These are phyloP conservation scores for Erebia palarica DNA, from an alignment of 2,888 invertebrate species.

Conservation along the genomic window DNA sequence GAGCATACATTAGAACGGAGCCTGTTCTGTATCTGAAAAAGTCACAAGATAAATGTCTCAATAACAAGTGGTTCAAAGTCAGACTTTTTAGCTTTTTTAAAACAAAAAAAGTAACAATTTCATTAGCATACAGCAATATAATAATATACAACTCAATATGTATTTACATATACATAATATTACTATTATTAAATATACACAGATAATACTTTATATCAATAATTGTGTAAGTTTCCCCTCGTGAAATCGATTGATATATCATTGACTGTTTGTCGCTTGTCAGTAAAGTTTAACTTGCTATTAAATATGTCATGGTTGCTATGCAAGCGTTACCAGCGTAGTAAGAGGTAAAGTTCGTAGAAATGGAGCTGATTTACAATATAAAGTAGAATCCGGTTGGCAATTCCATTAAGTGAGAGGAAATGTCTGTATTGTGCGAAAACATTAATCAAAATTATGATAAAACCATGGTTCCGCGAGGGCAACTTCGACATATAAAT, in stretches of 20 bases:
- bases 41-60: constrained; percentile 60
- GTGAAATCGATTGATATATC: constrained; percentile 39
- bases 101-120: constrained; percentile 75
- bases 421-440: background rate
- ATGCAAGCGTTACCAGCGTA: background rate
- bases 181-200: constrained; percentile 73
- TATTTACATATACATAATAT: constrained; percentile 81
- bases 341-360: background rate
- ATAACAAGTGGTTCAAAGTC: constrained; percentile 79
- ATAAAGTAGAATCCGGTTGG: background rate
- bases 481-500: constrained; percentile 66
- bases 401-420: background rate
- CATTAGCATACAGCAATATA: constrained; percentile 67
- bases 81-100: constrained; percentile 79
- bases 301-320: constrained; percentile 2
- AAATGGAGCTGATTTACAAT: background rate
- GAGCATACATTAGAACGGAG: constrained; percentile 27
- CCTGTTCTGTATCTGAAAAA: constrained; percentile 60
- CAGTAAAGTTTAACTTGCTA: background rate
- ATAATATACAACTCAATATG: constrained; percentile 78
- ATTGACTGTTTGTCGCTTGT: constrained; percentile 19
- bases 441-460: background rate
- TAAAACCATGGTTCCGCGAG: constrained; percentile 42
- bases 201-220: constrained; percentile 75
- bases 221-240: constrained; percentile 58